Conservation (phyloP, 2,113 vertebrate genomes). For the Hippopotamus amphibius region DNA sequence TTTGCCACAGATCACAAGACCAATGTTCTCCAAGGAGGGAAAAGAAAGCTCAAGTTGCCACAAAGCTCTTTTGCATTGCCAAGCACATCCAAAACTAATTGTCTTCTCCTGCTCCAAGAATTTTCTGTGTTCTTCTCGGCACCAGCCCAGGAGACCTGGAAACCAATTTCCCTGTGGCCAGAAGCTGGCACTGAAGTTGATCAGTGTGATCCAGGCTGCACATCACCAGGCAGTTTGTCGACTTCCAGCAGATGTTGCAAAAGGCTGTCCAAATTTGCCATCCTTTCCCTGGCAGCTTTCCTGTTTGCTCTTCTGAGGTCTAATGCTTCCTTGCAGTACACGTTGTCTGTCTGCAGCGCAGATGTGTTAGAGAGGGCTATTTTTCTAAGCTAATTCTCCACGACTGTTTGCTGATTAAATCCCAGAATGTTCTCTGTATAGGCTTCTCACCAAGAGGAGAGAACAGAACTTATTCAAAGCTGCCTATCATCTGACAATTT, state of each 20-base stretch:
- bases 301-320: conserved; percentile 35
- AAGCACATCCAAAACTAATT: conserved; percentile 40
- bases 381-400: conserved; percentile 55
- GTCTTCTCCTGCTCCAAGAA: neutral
- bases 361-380: neutral
- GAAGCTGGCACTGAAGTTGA: neutral
- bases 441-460: conserved; percentile 6
- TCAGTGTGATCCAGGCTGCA: neutral
- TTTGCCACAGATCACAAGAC: neutral
- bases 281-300: neutral
- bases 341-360: conserved; percentile 41
- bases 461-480: conserved; percentile 37
- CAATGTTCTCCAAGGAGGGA: neutral
- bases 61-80: neutral
- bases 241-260: conserved; percentile 62
- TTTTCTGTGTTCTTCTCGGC: neutral
- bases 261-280: conserved; percentile 48
- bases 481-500: conserved; percentile 8
- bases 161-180: neutral
- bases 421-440: neutral
- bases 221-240: neutral
- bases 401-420: conserved; percentile 54
- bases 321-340: conserved; percentile 43
- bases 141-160: neutral
- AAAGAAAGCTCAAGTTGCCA: neutral